Percentiles rank a stretch among this genome's conserved stretches.
phyloP scores from a whole-genome alignment of 2,797 vertebrate species.

The Scolopax rusticola region DNA sequence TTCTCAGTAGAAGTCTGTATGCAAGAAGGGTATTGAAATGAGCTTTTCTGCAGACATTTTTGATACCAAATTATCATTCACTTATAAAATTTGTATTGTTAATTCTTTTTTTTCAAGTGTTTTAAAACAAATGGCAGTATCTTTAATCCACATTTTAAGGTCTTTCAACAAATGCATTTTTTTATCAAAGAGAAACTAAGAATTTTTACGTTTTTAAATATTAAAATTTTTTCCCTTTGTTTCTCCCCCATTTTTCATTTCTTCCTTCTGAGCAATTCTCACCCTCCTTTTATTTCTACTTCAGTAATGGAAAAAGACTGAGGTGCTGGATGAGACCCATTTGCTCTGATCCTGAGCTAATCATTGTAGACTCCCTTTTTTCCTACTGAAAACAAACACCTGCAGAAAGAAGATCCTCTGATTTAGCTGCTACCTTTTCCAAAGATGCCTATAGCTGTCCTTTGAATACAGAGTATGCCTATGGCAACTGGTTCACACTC shows the following conservation, averaged over 20 bases:
- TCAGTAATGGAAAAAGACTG: background rate
- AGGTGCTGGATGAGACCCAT: background rate
- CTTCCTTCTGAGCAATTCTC: background rate
- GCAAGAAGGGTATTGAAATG: background rate
- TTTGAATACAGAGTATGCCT: conserved; percentile 38
- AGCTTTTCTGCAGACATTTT: background rate
- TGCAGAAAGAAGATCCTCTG: conserved; percentile 8
- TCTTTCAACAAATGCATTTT: background rate
- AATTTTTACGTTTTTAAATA: background rate
- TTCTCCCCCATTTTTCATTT: background rate
- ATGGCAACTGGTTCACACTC: conserved; percentile 17
- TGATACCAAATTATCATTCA: background rate
- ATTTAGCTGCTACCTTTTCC: conserved; percentile 10
- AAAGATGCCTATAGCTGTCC: conserved; percentile 13
- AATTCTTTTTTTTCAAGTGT: background rate
- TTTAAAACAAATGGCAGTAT: background rate
- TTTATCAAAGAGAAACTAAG: background rate
- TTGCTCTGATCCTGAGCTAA: background rate
- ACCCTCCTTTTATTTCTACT: background rate
- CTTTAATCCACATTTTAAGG: background rate
- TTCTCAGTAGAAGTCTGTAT: background rate
- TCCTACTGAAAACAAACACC: background rate
- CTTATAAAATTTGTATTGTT: background rate
- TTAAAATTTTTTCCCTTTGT: background rate
- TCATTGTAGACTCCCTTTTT: background rate